These are phyloP conservation scores for Blastobasis lacticolella DNA, from an alignment of 2,888 invertebrate genomes.

Conservation along the genomic window DNA sequence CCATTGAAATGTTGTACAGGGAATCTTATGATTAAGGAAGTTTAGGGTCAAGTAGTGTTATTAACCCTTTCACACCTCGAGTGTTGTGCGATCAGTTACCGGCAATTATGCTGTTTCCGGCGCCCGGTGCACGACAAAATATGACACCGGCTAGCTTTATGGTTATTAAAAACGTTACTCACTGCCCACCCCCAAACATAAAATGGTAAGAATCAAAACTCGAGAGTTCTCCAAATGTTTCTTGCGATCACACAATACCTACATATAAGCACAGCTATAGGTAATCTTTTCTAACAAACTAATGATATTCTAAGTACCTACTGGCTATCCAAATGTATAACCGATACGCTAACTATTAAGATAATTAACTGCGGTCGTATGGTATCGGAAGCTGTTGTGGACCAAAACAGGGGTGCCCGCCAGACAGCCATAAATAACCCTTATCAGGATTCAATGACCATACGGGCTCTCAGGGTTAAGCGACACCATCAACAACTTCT, in stretches of 20 bases:
- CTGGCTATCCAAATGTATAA: no score
- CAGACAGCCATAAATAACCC: slow-evolving; percentile 52
- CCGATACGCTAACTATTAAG: no score
- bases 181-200: no score
- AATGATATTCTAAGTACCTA: neutral
- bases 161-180: no score
- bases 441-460: slow-evolving; percentile 44
- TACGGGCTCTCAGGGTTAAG: slow-evolving; percentile 14
- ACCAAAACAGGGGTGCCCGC: slow-evolving; percentile 30
- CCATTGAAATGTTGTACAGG: no score
- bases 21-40: slow-evolving; percentile 34
- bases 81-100: slow-evolving; percentile 63
- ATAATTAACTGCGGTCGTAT: neutral
- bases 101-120: slow-evolving; percentile 62
- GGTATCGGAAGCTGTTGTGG: slow-evolving; percentile 9
- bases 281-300: neutral
- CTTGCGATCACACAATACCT: neutral
- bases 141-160: slow-evolving; percentile 26
- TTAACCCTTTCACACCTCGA: slow-evolving; percentile 68
- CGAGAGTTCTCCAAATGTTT: neutral
- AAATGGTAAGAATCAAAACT: neutral
- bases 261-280: no score
- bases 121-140: slow-evolving; percentile 31
- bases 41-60: slow-evolving; percentile 64
- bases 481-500: neutral